Evolutionary conservation across 2,797 vertebrate genomes (phyloP), one percentile per base, ranked within the genome.

Genomic region (Acanthis flammea): DNA sequence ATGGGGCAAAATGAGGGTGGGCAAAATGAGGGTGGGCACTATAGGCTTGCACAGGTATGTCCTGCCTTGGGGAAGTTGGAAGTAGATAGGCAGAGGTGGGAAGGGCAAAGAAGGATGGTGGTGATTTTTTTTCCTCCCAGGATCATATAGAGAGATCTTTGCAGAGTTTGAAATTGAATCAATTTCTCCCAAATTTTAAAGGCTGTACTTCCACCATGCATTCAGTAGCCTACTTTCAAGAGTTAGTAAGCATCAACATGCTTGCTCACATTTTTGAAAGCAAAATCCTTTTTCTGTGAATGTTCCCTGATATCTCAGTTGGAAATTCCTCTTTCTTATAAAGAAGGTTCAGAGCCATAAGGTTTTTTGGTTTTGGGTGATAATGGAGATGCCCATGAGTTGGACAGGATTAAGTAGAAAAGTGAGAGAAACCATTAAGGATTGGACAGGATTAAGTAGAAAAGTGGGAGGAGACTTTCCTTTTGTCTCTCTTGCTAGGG

Each of bases 121-220:
- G 6, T 63, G 9, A 12, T 23, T 0, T 2, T 2, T 4, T 72
- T 41, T 3, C 19, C 19, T 19, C 6, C 4, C 15, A 60, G 45
- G 13, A 67, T 54, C 22, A 28, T 0, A 3, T 27, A 35, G 7
- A 48, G 13, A 82, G 6, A 7, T 28, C 28, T 39, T 39, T 44
- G 8, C 22, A 85, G n/a, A 55, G 13, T 53, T 82, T 91, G 28
- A 50, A 67, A 41, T 5, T 5, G 8, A 76, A 86, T 63, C 5
- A 31, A 13, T 70, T 78, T 23, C 48, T 76, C 14, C 25, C 15
- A 44, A 0, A 66, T 79, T 35, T 76, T 53, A 58, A 79, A 78
- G 24, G 6, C 54, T 70, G 44, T 14, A 16, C 22, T 70, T 87
- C 25, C 19, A 21, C 19, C 22, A 2, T 14, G 31, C 18, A 4